Evolutionary conservation across 2,888 invertebrate genomes (phyloP).

Genomic region (Gasteruption jaculator): DNA sequence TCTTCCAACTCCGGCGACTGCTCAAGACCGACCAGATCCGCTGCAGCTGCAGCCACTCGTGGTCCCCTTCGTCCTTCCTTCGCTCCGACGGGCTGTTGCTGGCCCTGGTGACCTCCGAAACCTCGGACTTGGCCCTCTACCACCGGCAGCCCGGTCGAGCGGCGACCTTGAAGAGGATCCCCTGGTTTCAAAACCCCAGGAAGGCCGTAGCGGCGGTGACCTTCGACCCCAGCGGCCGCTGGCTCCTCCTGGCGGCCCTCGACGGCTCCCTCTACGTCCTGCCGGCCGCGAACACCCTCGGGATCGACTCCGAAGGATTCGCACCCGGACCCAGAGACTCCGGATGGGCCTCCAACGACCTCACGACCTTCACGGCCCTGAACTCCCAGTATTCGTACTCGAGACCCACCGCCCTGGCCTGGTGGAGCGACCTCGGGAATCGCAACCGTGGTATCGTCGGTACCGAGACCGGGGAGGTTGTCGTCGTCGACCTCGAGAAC

Average conservation of each 20-base stretch:
- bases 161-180: constrained; percentile 43
- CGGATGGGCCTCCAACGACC: constrained; percentile 59
- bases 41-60: too few species aligned
- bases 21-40: too few species aligned
- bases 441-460: constrained; percentile 49
- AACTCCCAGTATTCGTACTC: constrained; percentile 42
- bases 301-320: constrained; percentile 55
- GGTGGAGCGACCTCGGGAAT: constrained; percentile 47
- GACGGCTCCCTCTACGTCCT: constrained; percentile 62
- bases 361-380: constrained; percentile 53
- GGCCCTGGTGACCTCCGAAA: too few species aligned
- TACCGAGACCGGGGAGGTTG: constrained; percentile 57
- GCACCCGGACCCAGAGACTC: constrained; percentile 55
- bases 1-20: too few species aligned
- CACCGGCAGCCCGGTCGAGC: too few species aligned
- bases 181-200: constrained; percentile 44
- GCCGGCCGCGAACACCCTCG: constrained; percentile 59
- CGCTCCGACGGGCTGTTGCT: too few species aligned
- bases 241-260: constrained; percentile 59
- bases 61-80: too few species aligned
- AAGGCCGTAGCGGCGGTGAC: constrained; percentile 56
- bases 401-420: constrained; percentile 45
- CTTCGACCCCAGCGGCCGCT: constrained; percentile 79
- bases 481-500: constrained; percentile 68
- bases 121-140: too few species aligned